Percentiles rank a stretch among this genome's conserved stretches.
Evolutionary conservation across 2,797 vertebrate genomes (phyloP).

Genomic region (Siniperca obscura): DNA sequence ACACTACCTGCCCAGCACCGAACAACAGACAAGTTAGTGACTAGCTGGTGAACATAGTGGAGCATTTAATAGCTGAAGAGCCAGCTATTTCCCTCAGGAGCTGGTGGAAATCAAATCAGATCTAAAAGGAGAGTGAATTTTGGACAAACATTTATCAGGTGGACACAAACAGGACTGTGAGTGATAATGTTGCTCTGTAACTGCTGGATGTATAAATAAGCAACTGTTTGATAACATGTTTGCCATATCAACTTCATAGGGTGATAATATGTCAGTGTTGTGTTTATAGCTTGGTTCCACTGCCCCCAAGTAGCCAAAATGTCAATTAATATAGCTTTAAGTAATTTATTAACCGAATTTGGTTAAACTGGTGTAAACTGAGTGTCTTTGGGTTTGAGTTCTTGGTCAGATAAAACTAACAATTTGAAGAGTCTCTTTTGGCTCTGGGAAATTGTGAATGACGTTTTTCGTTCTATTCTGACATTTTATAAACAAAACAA

Average conservation of each 20-base stretch:
- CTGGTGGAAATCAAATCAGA: background rate
- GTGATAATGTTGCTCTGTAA: background rate
- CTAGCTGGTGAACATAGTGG: background rate
- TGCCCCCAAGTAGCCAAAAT: slow-evolving; percentile 6
- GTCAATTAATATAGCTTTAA: background rate
- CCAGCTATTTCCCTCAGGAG: background rate
- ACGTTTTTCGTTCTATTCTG: background rate
- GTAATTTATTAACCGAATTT: background rate
- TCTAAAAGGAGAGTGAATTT: background rate
- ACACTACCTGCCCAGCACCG: background rate
- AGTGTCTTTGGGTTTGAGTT: too few species aligned
- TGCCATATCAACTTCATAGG: background rate
- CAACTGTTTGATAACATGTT: background rate
- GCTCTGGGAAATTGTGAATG: background rate
- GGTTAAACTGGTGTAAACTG: background rate
- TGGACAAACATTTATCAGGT: background rate
- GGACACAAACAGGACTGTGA: background rate
- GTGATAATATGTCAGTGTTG: background rate
- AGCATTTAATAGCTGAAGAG: background rate
- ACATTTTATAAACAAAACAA: background rate
- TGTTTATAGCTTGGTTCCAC: background rate
- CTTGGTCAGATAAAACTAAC: background rate
- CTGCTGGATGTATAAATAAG: background rate
- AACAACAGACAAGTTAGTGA: background rate
- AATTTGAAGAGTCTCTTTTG: background rate